Evolutionary conservation across 2,797 vertebrate species (phyloP).

Genomic region (Sylvia borin): DNA sequence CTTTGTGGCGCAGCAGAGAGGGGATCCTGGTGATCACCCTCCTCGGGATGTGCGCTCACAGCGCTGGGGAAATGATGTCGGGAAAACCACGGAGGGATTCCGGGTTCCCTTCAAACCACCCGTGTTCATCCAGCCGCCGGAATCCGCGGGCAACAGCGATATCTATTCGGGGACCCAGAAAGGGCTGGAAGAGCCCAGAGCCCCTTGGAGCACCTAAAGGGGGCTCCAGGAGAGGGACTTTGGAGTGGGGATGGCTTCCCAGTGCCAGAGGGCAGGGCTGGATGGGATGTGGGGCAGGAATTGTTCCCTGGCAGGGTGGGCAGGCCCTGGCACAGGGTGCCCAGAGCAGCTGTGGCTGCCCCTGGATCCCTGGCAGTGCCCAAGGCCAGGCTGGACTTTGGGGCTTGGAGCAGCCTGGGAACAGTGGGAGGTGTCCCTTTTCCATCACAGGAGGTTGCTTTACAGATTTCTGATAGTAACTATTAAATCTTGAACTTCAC

Average conservation of each 20-base stretch:
- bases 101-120: accelerated
- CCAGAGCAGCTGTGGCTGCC: neutral
- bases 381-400: neutral
- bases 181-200: neutral
- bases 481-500: neutral
- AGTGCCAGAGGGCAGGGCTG: accelerated
- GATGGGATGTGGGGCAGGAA: neutral
- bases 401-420: neutral
- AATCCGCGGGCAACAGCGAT: no score
- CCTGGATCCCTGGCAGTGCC: neutral
- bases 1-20: neutral
- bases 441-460: neutral
- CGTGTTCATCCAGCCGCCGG: accelerated
- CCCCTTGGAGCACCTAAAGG: neutral
- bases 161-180: neutral
- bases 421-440: accelerated
- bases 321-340: neutral
- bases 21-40: neutral
- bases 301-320: neutral
- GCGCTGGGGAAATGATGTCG: accelerated
- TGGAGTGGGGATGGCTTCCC: no score
- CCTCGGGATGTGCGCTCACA: neutral
- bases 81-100: neutral
- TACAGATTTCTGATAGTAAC: neutral
- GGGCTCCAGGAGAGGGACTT: neutral